Evolutionary conservation across 2,888 invertebrate species (phyloP).

Genomic region (Acanthoscelides obtectus): DNA sequence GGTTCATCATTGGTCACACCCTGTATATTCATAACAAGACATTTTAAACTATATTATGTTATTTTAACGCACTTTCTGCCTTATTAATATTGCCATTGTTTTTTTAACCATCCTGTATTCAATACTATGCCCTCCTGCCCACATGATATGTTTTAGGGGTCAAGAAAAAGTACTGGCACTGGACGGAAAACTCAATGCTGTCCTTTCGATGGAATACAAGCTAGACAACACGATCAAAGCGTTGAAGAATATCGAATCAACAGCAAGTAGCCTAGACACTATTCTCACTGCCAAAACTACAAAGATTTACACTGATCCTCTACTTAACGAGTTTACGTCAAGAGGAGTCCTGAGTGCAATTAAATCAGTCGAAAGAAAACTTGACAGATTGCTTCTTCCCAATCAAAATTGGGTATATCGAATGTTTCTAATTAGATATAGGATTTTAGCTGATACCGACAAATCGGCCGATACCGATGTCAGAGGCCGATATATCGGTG

Average conservation of each 20-base stretch:
- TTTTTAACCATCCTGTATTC: no score
- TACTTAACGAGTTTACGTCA: conserved; percentile 44
- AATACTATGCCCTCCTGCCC: no score
- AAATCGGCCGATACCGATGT: no score
- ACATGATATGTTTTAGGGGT: conserved; percentile 42
- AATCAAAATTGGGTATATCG: conserved; percentile 14
- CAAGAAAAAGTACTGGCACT: conserved; percentile 42
- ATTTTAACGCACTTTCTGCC: no score
- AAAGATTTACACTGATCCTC: conserved; percentile 24
- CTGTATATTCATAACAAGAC: no score
- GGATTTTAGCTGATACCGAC: no score
- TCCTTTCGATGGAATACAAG: conserved; percentile 41
- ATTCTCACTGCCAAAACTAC: conserved; percentile 14
- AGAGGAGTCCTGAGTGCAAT: conserved; percentile 45
- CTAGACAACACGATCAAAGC: conserved; percentile 26
- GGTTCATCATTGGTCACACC: no score
- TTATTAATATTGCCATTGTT: no score
- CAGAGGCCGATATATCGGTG: no score
- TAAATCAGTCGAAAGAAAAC: conserved; percentile 42
- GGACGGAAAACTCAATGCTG: conserved; percentile 39
- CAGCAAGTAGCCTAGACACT: conserved; percentile 15
- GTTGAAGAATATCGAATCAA: conserved; percentile 23
- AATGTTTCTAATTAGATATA: no score
- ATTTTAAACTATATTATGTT: no score
- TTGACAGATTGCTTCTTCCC: conserved; percentile 34